A percentile compares a stretch with the other conserved stretches of the same genome.
phyloP scores from a whole-genome alignment of 2,113 vertebrate genomes.

The Silurus meridionalis region DNA sequence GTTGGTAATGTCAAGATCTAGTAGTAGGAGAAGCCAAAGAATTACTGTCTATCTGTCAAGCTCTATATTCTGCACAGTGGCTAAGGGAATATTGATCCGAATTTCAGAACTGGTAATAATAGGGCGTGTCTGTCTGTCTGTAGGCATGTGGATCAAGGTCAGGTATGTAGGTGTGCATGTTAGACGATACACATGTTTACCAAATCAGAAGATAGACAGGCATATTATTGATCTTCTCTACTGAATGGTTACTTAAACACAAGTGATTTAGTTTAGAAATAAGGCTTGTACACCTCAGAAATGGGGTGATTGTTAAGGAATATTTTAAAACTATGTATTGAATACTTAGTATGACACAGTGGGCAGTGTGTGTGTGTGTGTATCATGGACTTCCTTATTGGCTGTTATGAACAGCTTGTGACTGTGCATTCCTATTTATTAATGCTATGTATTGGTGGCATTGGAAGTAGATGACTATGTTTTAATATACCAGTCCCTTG shows the following conservation, averaged over 20 bases:
- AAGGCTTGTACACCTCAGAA: not conserved
- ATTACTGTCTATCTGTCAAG: conserved; percentile 28
- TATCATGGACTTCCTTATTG: not conserved
- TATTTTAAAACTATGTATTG: not conserved
- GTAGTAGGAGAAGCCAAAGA: conserved; percentile 12
- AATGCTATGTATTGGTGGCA: not conserved
- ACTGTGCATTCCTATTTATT: conserved; percentile 40
- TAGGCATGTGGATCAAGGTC: conserved; percentile 24
- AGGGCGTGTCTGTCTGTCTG: conserved; percentile 11
- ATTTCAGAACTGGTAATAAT: conserved; percentile 21
- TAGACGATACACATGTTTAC: conserved; percentile 22
- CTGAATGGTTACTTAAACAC: conserved; percentile 4
- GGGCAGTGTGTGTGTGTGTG: not conserved
- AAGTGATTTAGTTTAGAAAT: not conserved
- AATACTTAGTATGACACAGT: not conserved
- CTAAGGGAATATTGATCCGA: conserved; percentile 28
- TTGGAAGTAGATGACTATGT: not conserved
- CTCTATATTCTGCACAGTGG: conserved; percentile 22
- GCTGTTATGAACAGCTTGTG: not conserved
- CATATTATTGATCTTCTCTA: conserved; percentile 26
- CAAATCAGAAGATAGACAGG: conserved; percentile 32
- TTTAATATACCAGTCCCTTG: not conserved
- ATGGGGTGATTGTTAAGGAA: not conserved
- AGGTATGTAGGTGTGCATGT: conserved; percentile 4
- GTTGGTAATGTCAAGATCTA: conserved; percentile 23